A percentile compares a stretch with the other conserved stretches of the same genome.
Evolutionary conservation across 2,113 vertebrate species (phyloP).

Genomic region (Callopanchax toddi): DNA sequence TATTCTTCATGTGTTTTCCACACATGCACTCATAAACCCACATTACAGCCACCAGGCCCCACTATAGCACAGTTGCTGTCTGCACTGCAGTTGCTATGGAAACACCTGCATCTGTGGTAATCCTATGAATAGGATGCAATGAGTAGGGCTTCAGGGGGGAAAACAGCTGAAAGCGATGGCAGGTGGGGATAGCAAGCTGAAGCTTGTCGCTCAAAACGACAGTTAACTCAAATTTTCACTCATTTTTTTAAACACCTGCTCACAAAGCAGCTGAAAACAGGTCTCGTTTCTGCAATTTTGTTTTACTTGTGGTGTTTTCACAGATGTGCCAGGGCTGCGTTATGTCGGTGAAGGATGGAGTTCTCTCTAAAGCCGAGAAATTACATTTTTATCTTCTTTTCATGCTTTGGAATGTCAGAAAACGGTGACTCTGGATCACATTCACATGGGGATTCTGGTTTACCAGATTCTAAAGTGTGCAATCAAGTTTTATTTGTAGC

Average conservation of each 20-base stretch:
- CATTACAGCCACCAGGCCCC: constrained; percentile 42
- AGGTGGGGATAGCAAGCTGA: constrained; percentile 63
- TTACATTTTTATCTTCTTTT: not conserved
- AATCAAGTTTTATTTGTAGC: not conserved
- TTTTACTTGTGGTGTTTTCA: not conserved
- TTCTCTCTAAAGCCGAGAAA: not conserved
- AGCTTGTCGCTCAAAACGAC: constrained; percentile 38
- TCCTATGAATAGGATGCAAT: constrained; percentile 79
- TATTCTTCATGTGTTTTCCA: not conserved
- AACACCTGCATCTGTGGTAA: constrained; percentile 76
- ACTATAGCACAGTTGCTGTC: constrained; percentile 43
- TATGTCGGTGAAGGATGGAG: not conserved
- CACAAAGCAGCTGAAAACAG: not conserved
- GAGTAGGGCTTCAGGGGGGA: constrained; percentile 58
- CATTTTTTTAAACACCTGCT: constrained; percentile 14
- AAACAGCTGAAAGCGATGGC: constrained; percentile 68
- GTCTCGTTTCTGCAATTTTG: not conserved
- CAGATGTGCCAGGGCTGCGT: not conserved
- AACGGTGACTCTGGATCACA: not conserved
- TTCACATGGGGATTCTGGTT: too few species aligned
- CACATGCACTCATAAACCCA: constrained; percentile 33
- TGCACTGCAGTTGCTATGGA: constrained; percentile 75
- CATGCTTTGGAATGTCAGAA: not conserved
- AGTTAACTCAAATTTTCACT: constrained; percentile 12
- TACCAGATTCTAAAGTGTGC: not conserved